phyloP scores from a whole-genome alignment of 2,797 vertebrate species.

The Tapirus indicus region DNA sequence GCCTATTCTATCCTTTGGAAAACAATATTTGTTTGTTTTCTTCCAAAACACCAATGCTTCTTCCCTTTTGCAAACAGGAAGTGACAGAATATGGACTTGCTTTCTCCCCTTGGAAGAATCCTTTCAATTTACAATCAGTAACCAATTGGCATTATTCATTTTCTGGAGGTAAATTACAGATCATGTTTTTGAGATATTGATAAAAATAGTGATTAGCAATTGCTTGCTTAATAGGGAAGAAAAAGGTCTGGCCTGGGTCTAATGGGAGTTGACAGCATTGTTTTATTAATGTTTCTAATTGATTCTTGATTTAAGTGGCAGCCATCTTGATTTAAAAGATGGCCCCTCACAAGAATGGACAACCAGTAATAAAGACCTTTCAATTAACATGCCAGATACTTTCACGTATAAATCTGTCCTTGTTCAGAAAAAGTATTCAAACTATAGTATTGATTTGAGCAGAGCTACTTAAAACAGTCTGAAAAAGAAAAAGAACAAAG shows the following conservation, averaged over 20 bases:
- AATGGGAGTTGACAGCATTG: slow-evolving; percentile 85
- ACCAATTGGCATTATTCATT: slow-evolving; percentile 78
- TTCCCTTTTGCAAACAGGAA: slow-evolving; percentile 16
- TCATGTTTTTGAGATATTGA: slow-evolving; percentile 81
- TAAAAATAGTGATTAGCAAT: slow-evolving; percentile 86
- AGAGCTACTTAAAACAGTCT: not conserved
- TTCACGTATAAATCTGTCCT: slow-evolving; percentile 76
- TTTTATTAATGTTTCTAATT: slow-evolving; percentile 88
- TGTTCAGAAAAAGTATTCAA: slow-evolving; percentile 76
- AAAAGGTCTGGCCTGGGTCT: slow-evolving; percentile 82
- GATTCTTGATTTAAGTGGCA: slow-evolving; percentile 86
- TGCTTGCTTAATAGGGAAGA: slow-evolving; percentile 85
- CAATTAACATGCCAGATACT: slow-evolving; percentile 80
- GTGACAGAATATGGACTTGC: slow-evolving; percentile 35
- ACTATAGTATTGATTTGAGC: slow-evolving; percentile 75
- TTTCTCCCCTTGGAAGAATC: not conserved
- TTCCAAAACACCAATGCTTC: not conserved
- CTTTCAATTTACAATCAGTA: slow-evolving; percentile 43
- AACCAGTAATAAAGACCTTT: slow-evolving; percentile 80
- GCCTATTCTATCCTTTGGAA: not conserved
- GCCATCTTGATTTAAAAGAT: slow-evolving; percentile 79
- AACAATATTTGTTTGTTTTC: not conserved
- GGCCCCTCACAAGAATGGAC: slow-evolving; percentile 62
- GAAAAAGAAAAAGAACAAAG: slow-evolving; percentile 16
- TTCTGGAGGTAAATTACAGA: slow-evolving; percentile 80